phyloP scores from a whole-genome alignment of 2,888 invertebrate species.

The Acanthococcus lagerstroemiae region DNA sequence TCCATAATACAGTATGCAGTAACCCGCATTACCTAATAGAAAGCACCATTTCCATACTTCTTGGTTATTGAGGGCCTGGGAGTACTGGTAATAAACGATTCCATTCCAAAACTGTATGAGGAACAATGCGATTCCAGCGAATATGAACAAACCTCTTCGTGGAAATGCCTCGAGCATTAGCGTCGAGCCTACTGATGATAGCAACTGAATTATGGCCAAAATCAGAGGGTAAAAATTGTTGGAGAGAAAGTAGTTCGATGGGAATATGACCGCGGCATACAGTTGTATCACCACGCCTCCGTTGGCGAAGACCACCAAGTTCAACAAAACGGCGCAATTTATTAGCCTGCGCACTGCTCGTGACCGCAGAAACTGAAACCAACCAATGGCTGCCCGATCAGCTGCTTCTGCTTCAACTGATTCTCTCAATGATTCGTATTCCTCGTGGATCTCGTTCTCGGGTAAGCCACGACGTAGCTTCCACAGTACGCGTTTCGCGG shows the following conservation, averaged over 20 bases:
- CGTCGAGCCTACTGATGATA: neutral
- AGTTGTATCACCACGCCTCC: conserved; percentile 3
- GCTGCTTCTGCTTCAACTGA: neutral
- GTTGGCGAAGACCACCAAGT: neutral
- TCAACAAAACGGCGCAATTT: neutral
- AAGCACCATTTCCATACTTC: neutral
- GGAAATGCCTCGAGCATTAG: conserved; percentile 9
- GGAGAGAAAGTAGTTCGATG: neutral
- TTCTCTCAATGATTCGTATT: neutral
- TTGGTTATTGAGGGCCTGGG: neutral
- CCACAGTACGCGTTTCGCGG: neutral
- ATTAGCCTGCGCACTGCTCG: neutral
- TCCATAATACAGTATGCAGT: neutral
- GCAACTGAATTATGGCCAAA: conserved; percentile 1
- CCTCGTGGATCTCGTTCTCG: neutral
- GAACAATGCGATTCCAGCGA: neutral
- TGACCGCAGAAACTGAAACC: neutral
- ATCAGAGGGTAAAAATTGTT: conserved; percentile 20
- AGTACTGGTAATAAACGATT: neutral
- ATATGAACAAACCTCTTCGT: neutral
- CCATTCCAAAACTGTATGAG: conserved; percentile 8
- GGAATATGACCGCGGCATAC: conserved; percentile 9
- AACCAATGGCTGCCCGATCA: neutral
- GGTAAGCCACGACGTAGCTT: neutral
- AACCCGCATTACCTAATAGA: neutral